Conservation (phyloP, 2,797 vertebrate species). For the Antrozous pallidus region DNA sequence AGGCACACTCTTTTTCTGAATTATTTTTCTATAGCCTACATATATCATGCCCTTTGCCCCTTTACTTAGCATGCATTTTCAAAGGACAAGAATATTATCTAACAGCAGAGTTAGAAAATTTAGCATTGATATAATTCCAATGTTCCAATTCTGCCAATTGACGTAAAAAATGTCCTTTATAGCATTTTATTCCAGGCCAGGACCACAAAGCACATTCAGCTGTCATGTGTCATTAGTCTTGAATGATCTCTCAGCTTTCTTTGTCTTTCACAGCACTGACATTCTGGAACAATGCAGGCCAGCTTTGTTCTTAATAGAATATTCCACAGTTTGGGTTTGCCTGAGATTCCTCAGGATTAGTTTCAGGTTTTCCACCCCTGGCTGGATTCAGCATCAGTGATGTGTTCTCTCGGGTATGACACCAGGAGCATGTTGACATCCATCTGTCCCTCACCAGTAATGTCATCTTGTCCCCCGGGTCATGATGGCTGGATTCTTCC, state of each 20-base stretch:
- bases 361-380: not conserved
- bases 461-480: not conserved
- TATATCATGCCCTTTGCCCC: not conserved
- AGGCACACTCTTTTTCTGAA: not conserved
- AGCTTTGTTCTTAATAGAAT: not conserved
- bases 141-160: not conserved
- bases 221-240: not conserved
- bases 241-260: not conserved
- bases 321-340: not conserved
- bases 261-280: not conserved
- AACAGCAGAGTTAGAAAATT: not conserved
- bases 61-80: not conserved
- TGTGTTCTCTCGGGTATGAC: not conserved
- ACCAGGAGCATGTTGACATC: not conserved
- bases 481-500: not conserved
- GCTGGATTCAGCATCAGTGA: not conserved
- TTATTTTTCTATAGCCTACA: not conserved
- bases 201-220: rapidly evolving
- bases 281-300: not conserved
- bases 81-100: not conserved
- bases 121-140: not conserved
- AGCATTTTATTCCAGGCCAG: not conserved
- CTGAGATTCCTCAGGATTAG: not conserved
- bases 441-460: not conserved
- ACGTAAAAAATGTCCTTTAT: not conserved